Percentiles rank a stretch among this genome's conserved stretches.
Evolutionary conservation across 2,888 invertebrate species (phyloP).

Genomic region (Cyclophora albipunctata): DNA sequence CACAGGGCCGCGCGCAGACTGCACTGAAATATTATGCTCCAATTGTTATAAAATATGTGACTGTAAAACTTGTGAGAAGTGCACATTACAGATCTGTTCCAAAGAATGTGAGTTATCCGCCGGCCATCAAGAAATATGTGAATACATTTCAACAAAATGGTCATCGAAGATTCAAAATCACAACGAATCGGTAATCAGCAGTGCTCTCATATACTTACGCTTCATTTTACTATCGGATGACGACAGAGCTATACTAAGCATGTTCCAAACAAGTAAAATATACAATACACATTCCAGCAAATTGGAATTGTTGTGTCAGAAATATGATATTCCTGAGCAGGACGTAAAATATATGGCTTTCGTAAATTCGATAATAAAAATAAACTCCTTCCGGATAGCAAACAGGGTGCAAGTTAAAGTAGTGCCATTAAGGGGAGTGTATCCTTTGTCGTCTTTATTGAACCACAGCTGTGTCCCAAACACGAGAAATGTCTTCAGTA

Average conservation of each 20-base stretch:
- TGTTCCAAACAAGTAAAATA: conserved; percentile 57
- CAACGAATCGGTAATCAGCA: conserved; percentile 26
- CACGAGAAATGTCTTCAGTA: conserved; percentile 76
- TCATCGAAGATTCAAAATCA: conserved; percentile 30
- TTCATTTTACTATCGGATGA: conserved; percentile 43
- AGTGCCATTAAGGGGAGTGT: conserved; percentile 75
- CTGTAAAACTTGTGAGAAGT: conserved; percentile 72
- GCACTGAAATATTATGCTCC: conserved; percentile 74
- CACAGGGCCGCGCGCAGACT: conserved; percentile 77
- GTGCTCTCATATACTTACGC: conserved; percentile 42
- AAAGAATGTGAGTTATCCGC: conserved; percentile 70
- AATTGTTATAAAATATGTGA: conserved; percentile 74
- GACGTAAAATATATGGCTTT: conserved; percentile 70
- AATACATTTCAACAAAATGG: conserved; percentile 73
- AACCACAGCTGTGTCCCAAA: conserved; percentile 83
- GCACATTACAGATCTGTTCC: conserved; percentile 80
- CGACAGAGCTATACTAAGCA: conserved; percentile 56
- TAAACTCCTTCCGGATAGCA: conserved; percentile 79
- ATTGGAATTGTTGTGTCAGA: conserved; percentile 50
- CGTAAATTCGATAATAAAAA: conserved; percentile 74
- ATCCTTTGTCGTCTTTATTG: conserved; percentile 77
- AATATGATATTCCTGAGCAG: conserved; percentile 55
- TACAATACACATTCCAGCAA: conserved; percentile 53
- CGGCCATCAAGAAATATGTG: conserved; percentile 77
- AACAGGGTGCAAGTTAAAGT: conserved; percentile 34